Evolutionary conservation across 2,888 invertebrate genomes (phyloP), one percentile per base, ranked within the genome.

Genomic region (Pseudococcus longispinus): DNA sequence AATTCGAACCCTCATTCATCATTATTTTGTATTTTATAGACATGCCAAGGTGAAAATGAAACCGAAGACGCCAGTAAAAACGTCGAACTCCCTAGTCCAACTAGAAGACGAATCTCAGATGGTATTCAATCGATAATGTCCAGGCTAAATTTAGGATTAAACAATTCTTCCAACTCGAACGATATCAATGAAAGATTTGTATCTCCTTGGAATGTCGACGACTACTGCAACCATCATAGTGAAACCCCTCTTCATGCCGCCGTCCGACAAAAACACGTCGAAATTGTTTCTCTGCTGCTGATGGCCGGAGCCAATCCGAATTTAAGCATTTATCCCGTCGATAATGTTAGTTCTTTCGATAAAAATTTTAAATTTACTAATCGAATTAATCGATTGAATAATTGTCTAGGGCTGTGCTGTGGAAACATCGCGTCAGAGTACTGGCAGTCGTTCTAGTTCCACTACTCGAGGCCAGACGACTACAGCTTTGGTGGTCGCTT

Each of bases 71-170:
- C 37, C 15, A 37, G 70, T 83, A 32, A 60, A 51, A 29, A 88
- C 92, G 32, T 93, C 93, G 89, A 94, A 94, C n/a, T 77, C n/a
- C 77, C 55, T 18, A 86, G 86, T 80, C 86, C 86, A 89, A 94
- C 92, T 2, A 93, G 94, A 82, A 93, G 94, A 88, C 93, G 96
- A 88, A 95, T 97, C 89, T 96, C 97, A 0, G 94, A 95, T 89
- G 96, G 97, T 0, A 97, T 97, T 88, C 96, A 96, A 90, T 95
- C 96, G 32, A 95, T 97, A 83, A 96, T 97, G 93, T 95, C 95
- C 83, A 94, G 95, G 89, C 91, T 97, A 85, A 86, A 86, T 80
- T 32, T 86, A 42, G 86, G 86, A 46, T 96, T 55, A 46, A 87
- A 95, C 89, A 93, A 95, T 82, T 92, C 92, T 83, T 85, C 88